These are phyloP conservation scores for Romanomermis culicivorax DNA, from an alignment of 2,888 invertebrate genomes.

Conservation along the genomic window DNA sequence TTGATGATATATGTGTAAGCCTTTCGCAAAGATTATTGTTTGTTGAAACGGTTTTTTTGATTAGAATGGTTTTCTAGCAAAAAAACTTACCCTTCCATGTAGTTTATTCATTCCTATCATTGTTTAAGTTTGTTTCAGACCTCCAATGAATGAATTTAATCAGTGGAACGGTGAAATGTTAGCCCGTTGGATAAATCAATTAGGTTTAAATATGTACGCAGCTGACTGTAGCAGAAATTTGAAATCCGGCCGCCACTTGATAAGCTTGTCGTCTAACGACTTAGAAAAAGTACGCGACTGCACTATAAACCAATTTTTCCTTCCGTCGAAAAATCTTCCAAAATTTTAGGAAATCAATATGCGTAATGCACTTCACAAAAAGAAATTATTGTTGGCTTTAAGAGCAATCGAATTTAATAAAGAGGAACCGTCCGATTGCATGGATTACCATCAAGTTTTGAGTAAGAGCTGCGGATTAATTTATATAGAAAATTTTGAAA, in stretches of 20 bases:
- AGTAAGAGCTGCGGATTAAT: slow-evolving; percentile 21
- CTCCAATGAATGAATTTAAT: slow-evolving; percentile 23
- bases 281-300: slow-evolving; percentile 48
- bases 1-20: neutral
- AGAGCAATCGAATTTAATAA: slow-evolving; percentile 31
- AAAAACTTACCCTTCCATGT: neutral
- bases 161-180: slow-evolving; percentile 25
- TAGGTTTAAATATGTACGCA: slow-evolving; percentile 41
- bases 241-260: slow-evolving; percentile 52
- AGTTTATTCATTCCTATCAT: neutral
- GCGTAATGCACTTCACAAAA: slow-evolving; percentile 55
- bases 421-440: slow-evolving; percentile 25
- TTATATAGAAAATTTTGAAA: neutral
- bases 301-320: neutral
- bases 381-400: slow-evolving; percentile 56
- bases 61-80: too few species aligned
- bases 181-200: slow-evolving; percentile 29
- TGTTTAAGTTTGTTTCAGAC: slow-evolving; percentile 12
- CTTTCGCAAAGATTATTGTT: too few species aligned
- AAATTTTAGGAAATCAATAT: slow-evolving; percentile 33
- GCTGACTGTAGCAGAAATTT: slow-evolving; percentile 62
- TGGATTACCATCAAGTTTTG: slow-evolving; percentile 45
- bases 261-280: slow-evolving; percentile 50
- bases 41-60: too few species aligned
- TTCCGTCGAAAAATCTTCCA: too few species aligned